Evolutionary conservation across 2,113 vertebrate species (phyloP).

Genomic region (Paratilapia polleni): DNA sequence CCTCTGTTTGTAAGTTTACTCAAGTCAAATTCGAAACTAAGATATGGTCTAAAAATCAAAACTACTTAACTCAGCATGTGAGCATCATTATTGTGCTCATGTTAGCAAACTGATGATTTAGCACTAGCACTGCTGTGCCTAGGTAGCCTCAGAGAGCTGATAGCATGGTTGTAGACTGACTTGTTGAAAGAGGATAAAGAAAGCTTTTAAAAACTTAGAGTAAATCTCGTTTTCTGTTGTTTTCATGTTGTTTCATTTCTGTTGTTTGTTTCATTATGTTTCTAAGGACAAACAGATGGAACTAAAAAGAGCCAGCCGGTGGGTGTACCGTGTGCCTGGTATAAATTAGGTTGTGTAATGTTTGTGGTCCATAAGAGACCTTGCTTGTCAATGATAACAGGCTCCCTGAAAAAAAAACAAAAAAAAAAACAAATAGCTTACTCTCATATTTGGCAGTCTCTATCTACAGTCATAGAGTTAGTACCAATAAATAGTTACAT

Average conservation of each 20-base stretch:
- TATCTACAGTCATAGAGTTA: slow-evolving; percentile 6
- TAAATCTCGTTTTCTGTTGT: not conserved
- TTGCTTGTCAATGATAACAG: slow-evolving; percentile 56
- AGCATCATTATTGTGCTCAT: not conserved
- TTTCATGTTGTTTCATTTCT: no score
- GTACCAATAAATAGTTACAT: slow-evolving; percentile 24
- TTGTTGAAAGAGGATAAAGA: not conserved
- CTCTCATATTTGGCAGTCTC: slow-evolving; percentile 20
- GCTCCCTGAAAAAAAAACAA: slow-evolving; percentile 55
- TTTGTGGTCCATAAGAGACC: slow-evolving; percentile 32
- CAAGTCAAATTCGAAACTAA: not conserved
- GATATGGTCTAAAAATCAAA: not conserved
- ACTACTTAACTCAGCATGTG: not conserved
- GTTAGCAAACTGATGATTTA: not conserved
- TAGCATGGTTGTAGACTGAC: not conserved
- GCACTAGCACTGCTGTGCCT: not conserved
- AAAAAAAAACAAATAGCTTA: slow-evolving; percentile 44
- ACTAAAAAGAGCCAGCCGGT: not conserved
- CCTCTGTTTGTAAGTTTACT: not conserved
- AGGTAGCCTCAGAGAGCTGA: not conserved
- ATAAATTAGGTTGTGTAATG: slow-evolving; percentile 33
- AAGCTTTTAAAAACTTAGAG: not conserved
- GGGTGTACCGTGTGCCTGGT: slow-evolving; percentile 1
- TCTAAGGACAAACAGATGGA: not conserved
- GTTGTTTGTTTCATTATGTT: not conserved